Percentiles rank a stretch among this genome's conserved stretches.
Conservation (phyloP, 2,113 vertebrate genomes). For the Mugil cephalus region DNA sequence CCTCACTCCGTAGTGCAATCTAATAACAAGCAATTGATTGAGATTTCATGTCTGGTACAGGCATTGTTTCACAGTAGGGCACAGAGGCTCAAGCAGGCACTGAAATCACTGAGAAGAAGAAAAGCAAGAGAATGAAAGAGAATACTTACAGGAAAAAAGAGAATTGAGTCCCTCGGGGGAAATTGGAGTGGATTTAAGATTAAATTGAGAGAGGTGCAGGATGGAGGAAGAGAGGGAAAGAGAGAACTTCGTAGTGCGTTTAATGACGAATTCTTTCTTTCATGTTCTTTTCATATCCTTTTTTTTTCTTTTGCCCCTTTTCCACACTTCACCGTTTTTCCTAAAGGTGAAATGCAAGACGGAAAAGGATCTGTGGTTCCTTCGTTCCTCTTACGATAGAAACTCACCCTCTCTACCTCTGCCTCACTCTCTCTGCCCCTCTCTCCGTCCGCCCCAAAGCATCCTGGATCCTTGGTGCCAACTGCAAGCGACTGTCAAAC, state of each 20-base stretch:
- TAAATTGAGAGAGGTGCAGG: slow-evolving; percentile 78
- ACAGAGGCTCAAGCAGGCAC: slow-evolving; percentile 36
- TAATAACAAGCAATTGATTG: slow-evolving; percentile 61
- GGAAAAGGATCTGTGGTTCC: slow-evolving; percentile 55
- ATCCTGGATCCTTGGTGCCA: slow-evolving; percentile 80
- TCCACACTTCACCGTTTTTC: slow-evolving; percentile 52
- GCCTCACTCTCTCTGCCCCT: slow-evolving; percentile 70
- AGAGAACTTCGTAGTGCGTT: slow-evolving; percentile 73
- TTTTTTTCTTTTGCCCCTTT: slow-evolving; percentile 31
- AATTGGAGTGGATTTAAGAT: slow-evolving; percentile 77
- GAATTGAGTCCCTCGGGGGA: slow-evolving; percentile 67
- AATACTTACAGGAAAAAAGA: slow-evolving; percentile 83
- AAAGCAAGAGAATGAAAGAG: slow-evolving; percentile 71
- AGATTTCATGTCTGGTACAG: slow-evolving; percentile 55
- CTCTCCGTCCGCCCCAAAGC: slow-evolving; percentile 73
- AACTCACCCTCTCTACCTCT: slow-evolving; percentile 70
- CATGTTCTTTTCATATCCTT: slow-evolving; percentile 74
- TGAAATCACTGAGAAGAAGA: slow-evolving; percentile 63
- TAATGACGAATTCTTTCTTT: slow-evolving; percentile 76
- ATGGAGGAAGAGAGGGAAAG: slow-evolving; percentile 69
- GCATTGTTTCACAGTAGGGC: slow-evolving; percentile 42
- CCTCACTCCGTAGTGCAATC: slow-evolving; percentile 45
- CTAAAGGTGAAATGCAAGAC: slow-evolving; percentile 63
- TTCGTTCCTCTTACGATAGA: slow-evolving; percentile 59
- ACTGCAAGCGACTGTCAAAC: slow-evolving; percentile 85